Evolutionary conservation across 1,140 invertebrate species (phyloP).

Genomic region (Aphaenogaster rudis): DNA sequence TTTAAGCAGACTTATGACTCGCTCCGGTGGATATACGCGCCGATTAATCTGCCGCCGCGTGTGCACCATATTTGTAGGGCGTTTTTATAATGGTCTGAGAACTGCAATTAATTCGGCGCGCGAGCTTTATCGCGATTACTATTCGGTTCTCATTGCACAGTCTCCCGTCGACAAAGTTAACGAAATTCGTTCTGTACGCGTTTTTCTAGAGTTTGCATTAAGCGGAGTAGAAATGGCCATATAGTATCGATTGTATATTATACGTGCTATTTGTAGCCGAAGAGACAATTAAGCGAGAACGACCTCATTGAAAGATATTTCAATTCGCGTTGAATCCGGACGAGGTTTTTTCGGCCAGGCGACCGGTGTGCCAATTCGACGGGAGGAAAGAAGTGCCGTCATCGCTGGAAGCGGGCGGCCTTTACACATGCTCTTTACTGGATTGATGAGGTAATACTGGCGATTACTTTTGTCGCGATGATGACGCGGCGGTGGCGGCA

Average conservation of each 20-base stretch:
- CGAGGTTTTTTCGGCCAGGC: background rate
- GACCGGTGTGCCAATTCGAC: conserved; percentile 27
- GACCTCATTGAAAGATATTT: conserved; percentile 11
- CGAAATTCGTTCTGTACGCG: background rate
- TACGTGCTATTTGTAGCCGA: background rate
- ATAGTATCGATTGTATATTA: background rate
- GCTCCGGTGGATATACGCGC: background rate
- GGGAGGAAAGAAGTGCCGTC: conserved; percentile 73
- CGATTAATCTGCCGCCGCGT: background rate
- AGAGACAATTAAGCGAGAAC: background rate
- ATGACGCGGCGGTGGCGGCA: conserved; percentile 32
- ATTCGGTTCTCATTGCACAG: background rate
- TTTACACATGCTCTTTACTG: conserved; percentile 72
- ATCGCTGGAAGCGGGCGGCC: conserved; percentile 78
- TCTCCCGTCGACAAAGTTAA: background rate
- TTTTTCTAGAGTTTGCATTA: background rate
- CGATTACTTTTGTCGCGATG: conserved; percentile 69
- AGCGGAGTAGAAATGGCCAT: background rate
- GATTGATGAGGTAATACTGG: conserved; percentile 80
- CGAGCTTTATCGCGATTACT: background rate
- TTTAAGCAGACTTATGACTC: conserved; percentile 11
- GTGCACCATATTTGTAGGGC: background rate
- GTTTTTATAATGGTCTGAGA: background rate
- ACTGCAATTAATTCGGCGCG: background rate
- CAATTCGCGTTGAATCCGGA: background rate